phyloP scores from a whole-genome alignment of 2,113 vertebrate genomes.

The Marmota flaviventris region DNA sequence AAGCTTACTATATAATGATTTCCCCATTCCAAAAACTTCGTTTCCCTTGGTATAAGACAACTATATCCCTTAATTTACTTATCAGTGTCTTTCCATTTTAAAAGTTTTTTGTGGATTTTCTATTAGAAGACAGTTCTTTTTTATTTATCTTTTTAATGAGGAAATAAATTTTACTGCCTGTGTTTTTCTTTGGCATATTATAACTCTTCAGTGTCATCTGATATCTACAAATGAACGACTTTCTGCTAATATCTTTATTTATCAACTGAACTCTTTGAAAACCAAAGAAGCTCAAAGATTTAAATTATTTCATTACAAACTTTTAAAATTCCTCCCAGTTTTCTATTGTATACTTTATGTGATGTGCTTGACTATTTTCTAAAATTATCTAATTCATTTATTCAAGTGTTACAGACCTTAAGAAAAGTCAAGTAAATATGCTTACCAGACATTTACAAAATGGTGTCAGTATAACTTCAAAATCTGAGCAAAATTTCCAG shows the following conservation, averaged over 20 bases:
- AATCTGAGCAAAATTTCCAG: conserved; percentile 15
- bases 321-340: background rate
- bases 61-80: conserved; percentile 25
- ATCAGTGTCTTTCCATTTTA: conserved; percentile 38
- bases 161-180: background rate
- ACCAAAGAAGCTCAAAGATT: background rate
- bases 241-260: conserved; percentile 33
- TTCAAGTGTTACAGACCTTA: conserved; percentile 47
- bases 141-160: background rate
- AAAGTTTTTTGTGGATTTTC: conserved; percentile 3
- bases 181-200: background rate
- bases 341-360: background rate
- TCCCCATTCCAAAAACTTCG: conserved; percentile 59
- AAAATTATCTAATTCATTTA: background rate
- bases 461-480: conserved; percentile 11
- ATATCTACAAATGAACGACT: background rate
- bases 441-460: background rate
- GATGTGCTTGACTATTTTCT: background rate
- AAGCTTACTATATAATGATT: conserved; percentile 63
- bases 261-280: conserved; percentile 3
- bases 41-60: conserved; percentile 58
- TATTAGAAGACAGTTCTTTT: background rate
- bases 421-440: background rate
- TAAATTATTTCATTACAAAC: conserved; percentile 12
- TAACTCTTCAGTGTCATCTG: background rate